Evolutionary conservation across 2,888 invertebrate genomes (phyloP).

Genomic region (Sericinus montela): DNA sequence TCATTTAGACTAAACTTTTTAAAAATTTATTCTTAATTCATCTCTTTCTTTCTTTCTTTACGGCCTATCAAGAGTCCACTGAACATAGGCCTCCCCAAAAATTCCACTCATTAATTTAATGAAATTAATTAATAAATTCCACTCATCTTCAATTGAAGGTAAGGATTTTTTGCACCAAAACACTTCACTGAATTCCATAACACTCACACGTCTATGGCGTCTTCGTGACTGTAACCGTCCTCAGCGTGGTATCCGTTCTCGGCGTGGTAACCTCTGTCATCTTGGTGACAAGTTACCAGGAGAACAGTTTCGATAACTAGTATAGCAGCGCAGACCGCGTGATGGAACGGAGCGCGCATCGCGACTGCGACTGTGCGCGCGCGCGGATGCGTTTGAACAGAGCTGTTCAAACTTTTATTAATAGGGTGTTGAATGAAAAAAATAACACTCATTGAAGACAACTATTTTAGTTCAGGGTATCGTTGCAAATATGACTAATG

Average conservation of each 20-base stretch:
- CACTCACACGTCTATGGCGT: conserved; percentile 71
- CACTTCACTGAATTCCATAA: conserved; percentile 32
- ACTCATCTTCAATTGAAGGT: too few species aligned
- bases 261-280: conserved; percentile 57
- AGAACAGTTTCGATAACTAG: conserved; percentile 48
- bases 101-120: too few species aligned
- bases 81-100: too few species aligned
- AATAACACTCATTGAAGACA: not conserved
- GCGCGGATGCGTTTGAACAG: conserved; percentile 57
- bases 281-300: conserved; percentile 58
- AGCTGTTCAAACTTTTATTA: conserved; percentile 51
- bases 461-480: not conserved
- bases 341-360: conserved; percentile 66
- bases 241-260: conserved; percentile 64
- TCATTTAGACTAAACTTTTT: not conserved
- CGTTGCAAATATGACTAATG: not conserved
- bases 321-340: conserved; percentile 49
- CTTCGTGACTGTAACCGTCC: conserved; percentile 54
- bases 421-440: not conserved
- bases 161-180: not conserved
- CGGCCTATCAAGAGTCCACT: too few species aligned
- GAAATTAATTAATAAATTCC: too few species aligned
- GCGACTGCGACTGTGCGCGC: conserved; percentile 54
- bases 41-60: too few species aligned
- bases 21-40: too few species aligned